A percentile compares a stretch with the other conserved stretches of the same genome.
These are phyloP conservation scores for Mobula hypostoma DNA, from an alignment of 2,113 vertebrate species.

Conservation along the genomic window DNA sequence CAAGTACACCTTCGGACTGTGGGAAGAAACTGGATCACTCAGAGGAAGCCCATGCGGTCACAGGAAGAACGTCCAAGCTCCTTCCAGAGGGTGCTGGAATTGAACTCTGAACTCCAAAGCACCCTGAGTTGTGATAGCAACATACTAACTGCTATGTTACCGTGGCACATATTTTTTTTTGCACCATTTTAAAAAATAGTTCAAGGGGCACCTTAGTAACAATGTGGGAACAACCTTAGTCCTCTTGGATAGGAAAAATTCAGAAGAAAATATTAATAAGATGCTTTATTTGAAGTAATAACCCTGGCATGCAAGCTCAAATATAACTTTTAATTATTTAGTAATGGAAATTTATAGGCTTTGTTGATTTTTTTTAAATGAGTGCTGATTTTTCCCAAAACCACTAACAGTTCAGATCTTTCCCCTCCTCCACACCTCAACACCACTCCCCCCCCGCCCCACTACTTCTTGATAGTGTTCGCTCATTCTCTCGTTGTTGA, in stretches of 20 bases:
- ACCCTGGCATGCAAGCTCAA: neutral
- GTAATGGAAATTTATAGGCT: neutral
- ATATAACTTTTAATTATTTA: neutral
- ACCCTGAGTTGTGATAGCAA: too few species aligned
- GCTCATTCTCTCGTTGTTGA: constrained; percentile 16
- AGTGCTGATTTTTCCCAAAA: neutral
- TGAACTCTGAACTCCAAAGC: too few species aligned
- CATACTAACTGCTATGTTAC: too few species aligned
- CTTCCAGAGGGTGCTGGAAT: too few species aligned
- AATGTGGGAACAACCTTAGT: neutral
- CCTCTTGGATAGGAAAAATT: neutral
- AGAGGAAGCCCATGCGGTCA: too few species aligned
- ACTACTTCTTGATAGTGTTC: neutral
- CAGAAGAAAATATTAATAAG: neutral
- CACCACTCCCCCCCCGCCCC: neutral
- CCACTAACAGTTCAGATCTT: neutral
- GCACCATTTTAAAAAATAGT: neutral
- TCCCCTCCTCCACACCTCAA: neutral
- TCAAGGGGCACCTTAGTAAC: neutral
- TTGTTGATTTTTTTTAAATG: neutral
- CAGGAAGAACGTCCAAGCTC: too few species aligned
- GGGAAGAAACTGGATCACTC: too few species aligned
- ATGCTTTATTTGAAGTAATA: neutral
- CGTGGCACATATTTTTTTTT: neutral
- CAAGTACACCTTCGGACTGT: too few species aligned